These are phyloP conservation scores for Acanthurus tractus DNA, from an alignment of 2,797 vertebrate species.

Conservation along the genomic window DNA sequence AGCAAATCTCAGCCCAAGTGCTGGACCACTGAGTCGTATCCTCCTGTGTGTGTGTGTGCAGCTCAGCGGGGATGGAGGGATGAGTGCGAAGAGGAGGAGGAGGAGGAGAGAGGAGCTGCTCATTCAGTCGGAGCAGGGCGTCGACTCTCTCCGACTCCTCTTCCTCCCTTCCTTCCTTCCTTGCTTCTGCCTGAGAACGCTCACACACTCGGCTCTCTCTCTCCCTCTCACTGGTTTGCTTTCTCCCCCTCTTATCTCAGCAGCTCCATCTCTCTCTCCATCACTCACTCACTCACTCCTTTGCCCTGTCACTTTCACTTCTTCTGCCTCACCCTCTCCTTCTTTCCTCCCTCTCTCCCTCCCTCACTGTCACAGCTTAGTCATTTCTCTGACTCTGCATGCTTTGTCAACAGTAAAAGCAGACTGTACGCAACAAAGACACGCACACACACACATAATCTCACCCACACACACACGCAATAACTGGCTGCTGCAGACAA, in stretches of 20 bases:
- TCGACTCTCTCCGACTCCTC: conserved; percentile 71
- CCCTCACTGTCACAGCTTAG: conserved; percentile 59
- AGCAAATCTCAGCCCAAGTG: conserved; percentile 15
- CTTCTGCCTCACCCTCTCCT: conserved; percentile 23
- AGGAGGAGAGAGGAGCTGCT: conserved; percentile 59
- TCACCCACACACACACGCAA: conserved; percentile 20
- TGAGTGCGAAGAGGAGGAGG: conserved; percentile 39
- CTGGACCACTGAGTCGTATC: conserved; percentile 32
- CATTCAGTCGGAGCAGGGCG: conserved; percentile 76
- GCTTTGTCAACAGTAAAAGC: conserved; percentile 66
- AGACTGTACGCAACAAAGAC: conserved; percentile 53
- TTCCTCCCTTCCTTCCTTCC: conserved; percentile 46
- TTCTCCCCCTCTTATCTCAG: conserved; percentile 49
- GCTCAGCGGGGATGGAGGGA: conserved; percentile 57
- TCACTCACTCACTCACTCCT: conserved; percentile 49
- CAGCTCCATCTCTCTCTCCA: conserved; percentile 19
- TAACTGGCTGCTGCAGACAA: conserved; percentile 46
- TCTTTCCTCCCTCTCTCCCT: conserved; percentile 9
- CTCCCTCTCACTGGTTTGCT: conserved; percentile 35
- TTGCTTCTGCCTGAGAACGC: conserved; percentile 55
- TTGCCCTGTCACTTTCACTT: conserved; percentile 45
- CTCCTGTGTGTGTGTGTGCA: conserved; percentile 31
- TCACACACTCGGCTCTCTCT: conserved; percentile 45
- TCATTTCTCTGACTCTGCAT: conserved; percentile 73
- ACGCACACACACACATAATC: conserved; percentile 34